phyloP scores from a whole-genome alignment of 2,797 vertebrate species.

The Platyrinchus mystaceus region DNA sequence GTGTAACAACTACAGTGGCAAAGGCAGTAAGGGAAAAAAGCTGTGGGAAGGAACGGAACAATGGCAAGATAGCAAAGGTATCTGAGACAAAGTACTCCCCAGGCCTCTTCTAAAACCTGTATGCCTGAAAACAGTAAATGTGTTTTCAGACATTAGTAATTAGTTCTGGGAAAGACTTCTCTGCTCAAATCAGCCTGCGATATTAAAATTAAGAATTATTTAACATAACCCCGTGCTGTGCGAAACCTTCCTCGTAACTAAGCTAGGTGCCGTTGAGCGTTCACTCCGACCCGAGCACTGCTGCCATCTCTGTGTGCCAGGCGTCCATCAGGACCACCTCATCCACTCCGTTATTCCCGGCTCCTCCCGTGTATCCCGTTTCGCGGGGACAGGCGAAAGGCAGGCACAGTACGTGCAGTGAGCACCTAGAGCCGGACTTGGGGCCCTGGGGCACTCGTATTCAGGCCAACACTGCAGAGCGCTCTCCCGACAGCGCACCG shows the following conservation, averaged over 20 bases:
- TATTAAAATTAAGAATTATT: background rate
- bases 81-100: background rate
- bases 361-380: background rate
- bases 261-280: fast-evolving
- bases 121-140: background rate
- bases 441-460: fast-evolving
- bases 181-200: background rate
- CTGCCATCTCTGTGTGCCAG: fast-evolving
- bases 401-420: fast-evolving
- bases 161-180: background rate
- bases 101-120: background rate
- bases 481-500: no score
- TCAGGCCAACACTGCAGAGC: no score
- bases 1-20: fast-evolving
- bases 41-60: background rate
- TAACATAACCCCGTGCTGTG: background rate
- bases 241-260: background rate
- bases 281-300: background rate
- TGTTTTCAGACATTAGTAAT: background rate
- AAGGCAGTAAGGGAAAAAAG: fast-evolving
- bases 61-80: background rate
- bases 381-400: fast-evolving
- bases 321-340: fast-evolving
- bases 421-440: fast-evolving
- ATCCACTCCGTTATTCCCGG: fast-evolving